Evolutionary conservation across 2,797 vertebrate genomes (phyloP), one percentile per base, ranked within the genome.

Genomic region (Distichodus sexfasciatus): DNA sequence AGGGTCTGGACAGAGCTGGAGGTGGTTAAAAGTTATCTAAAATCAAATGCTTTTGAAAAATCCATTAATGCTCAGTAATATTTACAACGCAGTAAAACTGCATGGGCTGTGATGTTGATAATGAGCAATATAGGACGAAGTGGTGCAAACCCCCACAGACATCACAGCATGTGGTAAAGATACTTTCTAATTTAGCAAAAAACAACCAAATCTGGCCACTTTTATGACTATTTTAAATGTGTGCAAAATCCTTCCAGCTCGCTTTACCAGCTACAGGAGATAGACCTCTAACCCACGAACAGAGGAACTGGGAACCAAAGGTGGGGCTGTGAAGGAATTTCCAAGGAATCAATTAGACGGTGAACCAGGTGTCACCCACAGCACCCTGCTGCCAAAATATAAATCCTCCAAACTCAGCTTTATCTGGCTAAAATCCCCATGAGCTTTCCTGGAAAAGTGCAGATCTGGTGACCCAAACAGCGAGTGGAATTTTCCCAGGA

Each of bases 401-500:
- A 38, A 65, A 58, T 31, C 24, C 51, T 23, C 15, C 9, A 71
- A 71, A 38, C n/a, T 35, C 51, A 11, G 44, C 38, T 19, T 35
- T 24, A 51, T 61, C 48, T 33, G 31, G 4, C 9, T 33, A 46
- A 19, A 46, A 8, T 21, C n/a, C 5, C 17, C 9, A 15, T 6
- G 43, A 33, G 41, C 50, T 35, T 33, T 29, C 48, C 23, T 59
- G 46, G 15, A 67, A n/a, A 50, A 28, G 14, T 41, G 21, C 50
- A 4, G 48, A 72, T 51, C 50, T 64, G 51, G 12, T 58, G 40
- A 63, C n/a, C 9, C 5, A 33, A 15, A 10, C n/a, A 2, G n/a
- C 9, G 8, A 21, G 38, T 5, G 8, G 26, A 58, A 55, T 51
- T 26, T 64, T 69, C 60, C 47, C 54, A 57, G 38, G 19, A 75